Percentiles rank a stretch among this genome's conserved stretches.
Conservation (phyloP, 2,888 invertebrate species). For the Xestia ashworthii region DNA sequence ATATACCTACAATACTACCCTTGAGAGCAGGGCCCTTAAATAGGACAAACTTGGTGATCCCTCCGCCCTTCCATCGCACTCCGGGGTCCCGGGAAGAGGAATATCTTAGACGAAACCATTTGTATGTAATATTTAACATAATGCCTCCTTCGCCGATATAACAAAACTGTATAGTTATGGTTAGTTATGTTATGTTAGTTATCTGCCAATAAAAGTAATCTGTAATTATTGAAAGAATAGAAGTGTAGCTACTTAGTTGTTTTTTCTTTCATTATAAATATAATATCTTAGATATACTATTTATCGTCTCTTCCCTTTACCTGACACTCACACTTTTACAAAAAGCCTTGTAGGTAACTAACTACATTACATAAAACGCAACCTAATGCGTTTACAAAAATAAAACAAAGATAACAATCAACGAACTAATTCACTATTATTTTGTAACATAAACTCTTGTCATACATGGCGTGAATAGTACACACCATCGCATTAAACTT, state of each 20-base stretch:
- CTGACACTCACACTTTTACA: background rate
- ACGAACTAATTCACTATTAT: constrained; percentile 58
- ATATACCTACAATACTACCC: constrained; percentile 44
- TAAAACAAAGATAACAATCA: constrained; percentile 46
- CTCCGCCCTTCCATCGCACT: constrained; percentile 51
- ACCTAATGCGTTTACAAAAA: constrained; percentile 33
- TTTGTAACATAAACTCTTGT: constrained; percentile 53
- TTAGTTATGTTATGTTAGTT: background rate
- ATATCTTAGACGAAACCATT: constrained; percentile 66
- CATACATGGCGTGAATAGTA: constrained; percentile 61
- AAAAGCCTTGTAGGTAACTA: background rate
- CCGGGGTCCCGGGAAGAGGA: constrained; percentile 59
- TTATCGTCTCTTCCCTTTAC: background rate
- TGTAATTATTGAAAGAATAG: background rate
- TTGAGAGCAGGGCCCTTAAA: constrained; percentile 57
- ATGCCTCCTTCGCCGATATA: constrained; percentile 43
- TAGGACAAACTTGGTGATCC: constrained; percentile 66
- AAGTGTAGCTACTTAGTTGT: background rate
- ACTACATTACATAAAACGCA: background rate
- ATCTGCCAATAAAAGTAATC: background rate
- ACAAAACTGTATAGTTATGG: constrained; percentile 14
- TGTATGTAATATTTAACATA: constrained; percentile 70
- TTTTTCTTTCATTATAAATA: background rate
- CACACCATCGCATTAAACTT: constrained; percentile 71
- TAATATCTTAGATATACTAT: no score